phyloP scores from a whole-genome alignment of 2,888 invertebrate species.

The Leptinotarsa juncta region DNA sequence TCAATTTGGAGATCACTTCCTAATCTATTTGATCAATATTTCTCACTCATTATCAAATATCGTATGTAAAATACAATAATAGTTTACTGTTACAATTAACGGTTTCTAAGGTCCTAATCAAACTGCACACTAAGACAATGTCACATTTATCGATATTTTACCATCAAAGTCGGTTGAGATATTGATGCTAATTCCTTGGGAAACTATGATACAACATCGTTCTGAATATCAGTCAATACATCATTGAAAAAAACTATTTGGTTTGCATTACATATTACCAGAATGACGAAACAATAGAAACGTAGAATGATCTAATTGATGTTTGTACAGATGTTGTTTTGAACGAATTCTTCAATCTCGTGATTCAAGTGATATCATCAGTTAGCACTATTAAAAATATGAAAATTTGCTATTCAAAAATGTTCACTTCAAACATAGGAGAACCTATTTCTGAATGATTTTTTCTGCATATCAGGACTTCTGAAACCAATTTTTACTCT shows the following conservation, averaged over 20 bases:
- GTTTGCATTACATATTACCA: slow-evolving; percentile 12
- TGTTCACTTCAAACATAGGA: too few relatives aligned
- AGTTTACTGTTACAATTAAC: slow-evolving; percentile 26
- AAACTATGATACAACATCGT: slow-evolving; percentile 14
- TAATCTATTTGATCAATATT: background rate
- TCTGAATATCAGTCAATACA: slow-evolving; percentile 7
- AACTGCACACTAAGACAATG: slow-evolving; percentile 17
- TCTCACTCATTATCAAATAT: background rate
- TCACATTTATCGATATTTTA: slow-evolving; percentile 7
- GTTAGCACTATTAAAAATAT: background rate
- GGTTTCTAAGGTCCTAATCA: slow-evolving; percentile 1
- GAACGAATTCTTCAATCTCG: background rate
- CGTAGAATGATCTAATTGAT: slow-evolving; percentile 17
- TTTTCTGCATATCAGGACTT: too few relatives aligned
- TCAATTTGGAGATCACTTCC: background rate
- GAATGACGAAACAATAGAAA: slow-evolving; percentile 17
- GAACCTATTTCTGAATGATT: too few relatives aligned
- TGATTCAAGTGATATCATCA: slow-evolving; percentile 1
- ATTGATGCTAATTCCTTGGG: slow-evolving; percentile 20
- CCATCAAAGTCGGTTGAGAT: slow-evolving; percentile 13
- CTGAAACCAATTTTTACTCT: too few relatives aligned
- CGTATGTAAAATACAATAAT: background rate
- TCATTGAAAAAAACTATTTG: background rate
- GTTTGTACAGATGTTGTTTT: background rate
- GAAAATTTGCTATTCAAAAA: too few relatives aligned